These are phyloP conservation scores for Pseudomyrmex gracilis DNA, from an alignment of 1,140 invertebrate genomes.

Conservation along the genomic window DNA sequence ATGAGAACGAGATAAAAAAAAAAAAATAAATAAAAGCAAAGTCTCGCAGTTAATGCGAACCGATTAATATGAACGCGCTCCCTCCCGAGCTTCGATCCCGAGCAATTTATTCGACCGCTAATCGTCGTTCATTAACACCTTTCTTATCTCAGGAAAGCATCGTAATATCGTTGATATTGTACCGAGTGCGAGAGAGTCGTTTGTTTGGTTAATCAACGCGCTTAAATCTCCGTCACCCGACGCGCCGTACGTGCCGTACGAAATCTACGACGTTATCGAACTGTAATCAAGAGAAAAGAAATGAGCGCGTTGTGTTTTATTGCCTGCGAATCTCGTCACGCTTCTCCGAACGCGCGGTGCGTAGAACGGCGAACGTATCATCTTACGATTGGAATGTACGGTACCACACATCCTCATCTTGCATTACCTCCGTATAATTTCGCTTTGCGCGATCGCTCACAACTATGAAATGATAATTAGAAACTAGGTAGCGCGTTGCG, in stretches of 20 bases:
- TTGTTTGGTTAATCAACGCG: slow-evolving; percentile 44
- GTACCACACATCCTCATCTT: neutral
- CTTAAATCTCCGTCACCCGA: slow-evolving; percentile 24
- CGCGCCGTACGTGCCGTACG: neutral
- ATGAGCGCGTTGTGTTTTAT: neutral
- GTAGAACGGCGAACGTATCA: slow-evolving; percentile 30
- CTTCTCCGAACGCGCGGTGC: slow-evolving; percentile 25
- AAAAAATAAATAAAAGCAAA: slow-evolving; percentile 28
- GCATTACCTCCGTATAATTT: slow-evolving; percentile 28
- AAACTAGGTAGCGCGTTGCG: slow-evolving; percentile 19
- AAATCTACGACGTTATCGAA: slow-evolving; percentile 47
- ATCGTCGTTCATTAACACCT: slow-evolving; percentile 45
- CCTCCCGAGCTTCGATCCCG: neutral
- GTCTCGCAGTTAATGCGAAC: neutral
- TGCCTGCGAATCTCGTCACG: neutral
- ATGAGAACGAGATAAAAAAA: slow-evolving; percentile 41
- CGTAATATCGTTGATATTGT: slow-evolving; percentile 11
- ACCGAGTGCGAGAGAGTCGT: neutral
- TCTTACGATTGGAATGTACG: slow-evolving; percentile 44
- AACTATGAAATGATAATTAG: slow-evolving; percentile 51
- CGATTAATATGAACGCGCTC: slow-evolving; percentile 13
- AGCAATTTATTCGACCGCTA: slow-evolving; percentile 28
- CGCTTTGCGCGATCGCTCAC: neutral
- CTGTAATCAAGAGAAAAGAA: slow-evolving; percentile 47
- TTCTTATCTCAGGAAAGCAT: slow-evolving; percentile 38